phyloP scores from a whole-genome alignment of 1,140 invertebrate genomes.

The Trialeurodes vaporariorum region DNA sequence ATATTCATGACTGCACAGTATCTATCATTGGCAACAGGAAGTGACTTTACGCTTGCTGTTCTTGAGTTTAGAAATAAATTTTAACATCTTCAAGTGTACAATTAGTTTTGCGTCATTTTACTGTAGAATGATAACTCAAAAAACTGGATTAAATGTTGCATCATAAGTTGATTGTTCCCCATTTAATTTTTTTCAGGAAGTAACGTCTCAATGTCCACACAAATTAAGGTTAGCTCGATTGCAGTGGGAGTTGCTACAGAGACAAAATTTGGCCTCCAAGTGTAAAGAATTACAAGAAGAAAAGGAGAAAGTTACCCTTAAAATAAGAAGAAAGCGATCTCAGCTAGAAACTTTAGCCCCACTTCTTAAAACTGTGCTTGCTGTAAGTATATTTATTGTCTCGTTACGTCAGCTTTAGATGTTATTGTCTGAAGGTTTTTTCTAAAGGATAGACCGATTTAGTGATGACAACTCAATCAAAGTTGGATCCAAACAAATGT shows the following conservation, averaged over 20 bases:
- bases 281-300: constrained; percentile 61
- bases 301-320: constrained; percentile 60
- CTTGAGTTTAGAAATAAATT: too few species aligned
- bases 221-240: constrained; percentile 70
- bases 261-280: constrained; percentile 65
- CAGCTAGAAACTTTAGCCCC: constrained; percentile 71
- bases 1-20: too few species aligned
- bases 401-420: background rate
- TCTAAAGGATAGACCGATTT: too few species aligned
- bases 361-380: constrained; percentile 56
- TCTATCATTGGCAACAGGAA: too few species aligned
- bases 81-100: too few species aligned
- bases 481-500: too few species aligned
- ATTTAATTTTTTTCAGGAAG: constrained; percentile 39
- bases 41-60: too few species aligned
- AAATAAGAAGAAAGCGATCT: constrained; percentile 67
- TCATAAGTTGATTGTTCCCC: background rate
- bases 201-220: constrained; percentile 58
- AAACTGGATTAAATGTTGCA: too few species aligned
- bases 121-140: too few species aligned
- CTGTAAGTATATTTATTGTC: constrained; percentile 36
- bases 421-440: background rate
- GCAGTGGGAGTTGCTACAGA: constrained; percentile 83
- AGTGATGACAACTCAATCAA: too few species aligned
- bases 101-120: too few species aligned